Evolutionary conservation across 2,888 invertebrate species (phyloP), one percentile per base, ranked within the genome.

Genomic region (Cerastis rubricosa): DNA sequence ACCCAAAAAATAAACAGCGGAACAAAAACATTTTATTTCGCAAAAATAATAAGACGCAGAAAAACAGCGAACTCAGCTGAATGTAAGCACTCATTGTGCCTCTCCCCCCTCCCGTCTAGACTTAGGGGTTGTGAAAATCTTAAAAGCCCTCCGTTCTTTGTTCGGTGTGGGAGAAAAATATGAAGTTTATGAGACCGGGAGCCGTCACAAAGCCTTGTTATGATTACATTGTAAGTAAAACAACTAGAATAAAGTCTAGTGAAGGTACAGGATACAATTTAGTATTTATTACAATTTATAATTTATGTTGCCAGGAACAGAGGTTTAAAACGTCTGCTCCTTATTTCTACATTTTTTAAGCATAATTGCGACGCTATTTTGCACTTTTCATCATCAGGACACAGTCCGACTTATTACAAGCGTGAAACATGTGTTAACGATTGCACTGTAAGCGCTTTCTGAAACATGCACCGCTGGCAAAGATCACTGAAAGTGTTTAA

Each of bases 11-110:
- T n/a, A 22, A 54, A 67, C 59, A 19, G 71, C 80, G 71, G 81
- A 89, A 89, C 86, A 89, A 91, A 90, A 90, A 89, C 88, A 90
- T 87, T 90, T 89, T 89, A 89, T 89, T 88, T 81, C 82, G 83
- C 80, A 85, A 72, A 90, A 91, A 93, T 91, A 92, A 91, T 86
- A 86, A 88, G 81, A 87, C 81, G 82, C 73, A 66, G 75, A 80
- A 72, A 78, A 90, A 89, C 77, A 80, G 88, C 82, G 79, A 81
- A 89, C 85, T 90, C 90, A 89, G 92, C 90, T 87, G 87, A 91
- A 91, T 87, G 85, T 87, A 87, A 89, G 75, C 83, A 74, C 74
- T 76, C 82, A 71, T 67, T 76, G 75, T 85, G 67, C 78, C 70
- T 76, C 80, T 25, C 43, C 64, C 61, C 14, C n/a, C n/a, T 35